Conservation (phyloP, 2,888 invertebrate species). For the Leptopilina drosophilae region DNA sequence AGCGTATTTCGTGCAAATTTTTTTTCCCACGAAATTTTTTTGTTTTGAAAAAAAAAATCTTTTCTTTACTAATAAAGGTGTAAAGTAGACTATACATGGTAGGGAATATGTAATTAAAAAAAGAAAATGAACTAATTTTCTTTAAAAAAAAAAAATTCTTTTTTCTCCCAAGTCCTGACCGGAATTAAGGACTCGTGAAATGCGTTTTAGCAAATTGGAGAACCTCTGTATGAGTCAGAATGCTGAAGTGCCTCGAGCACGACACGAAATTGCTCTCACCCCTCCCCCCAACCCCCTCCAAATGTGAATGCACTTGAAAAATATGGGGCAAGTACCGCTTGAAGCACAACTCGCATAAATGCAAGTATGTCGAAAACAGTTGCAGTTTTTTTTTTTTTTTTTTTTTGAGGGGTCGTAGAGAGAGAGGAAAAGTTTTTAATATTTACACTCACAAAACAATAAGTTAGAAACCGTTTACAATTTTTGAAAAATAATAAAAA, state of each 20-base stretch:
- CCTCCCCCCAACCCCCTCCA: neutral
- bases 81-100: neutral
- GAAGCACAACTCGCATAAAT: slow-evolving; percentile 30
- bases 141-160: neutral
- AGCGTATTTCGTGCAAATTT: too few relatives aligned
- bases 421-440: slow-evolving; percentile 12
- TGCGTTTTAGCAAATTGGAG: slow-evolving; percentile 31
- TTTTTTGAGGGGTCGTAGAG: neutral
- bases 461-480: neutral
- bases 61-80: neutral
- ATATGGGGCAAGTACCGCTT: slow-evolving; percentile 43
- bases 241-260: slow-evolving; percentile 46
- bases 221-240: slow-evolving; percentile 39
- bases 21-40: too few relatives aligned
- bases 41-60: neutral
- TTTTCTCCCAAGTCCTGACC: neutral
- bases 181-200: slow-evolving; percentile 23
- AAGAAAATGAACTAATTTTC: neutral
- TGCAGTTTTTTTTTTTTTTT: neutral
- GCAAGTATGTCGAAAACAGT: slow-evolving; percentile 35
- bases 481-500: slow-evolving; percentile 26
- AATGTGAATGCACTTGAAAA: slow-evolving; percentile 51
- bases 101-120: neutral
- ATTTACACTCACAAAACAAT: slow-evolving; percentile 20
- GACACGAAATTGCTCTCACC: slow-evolving; percentile 58